Base-by-base conservation (phyloP, 1,140 invertebrate genomes). In the Drosophila tropicalis region DNA sequence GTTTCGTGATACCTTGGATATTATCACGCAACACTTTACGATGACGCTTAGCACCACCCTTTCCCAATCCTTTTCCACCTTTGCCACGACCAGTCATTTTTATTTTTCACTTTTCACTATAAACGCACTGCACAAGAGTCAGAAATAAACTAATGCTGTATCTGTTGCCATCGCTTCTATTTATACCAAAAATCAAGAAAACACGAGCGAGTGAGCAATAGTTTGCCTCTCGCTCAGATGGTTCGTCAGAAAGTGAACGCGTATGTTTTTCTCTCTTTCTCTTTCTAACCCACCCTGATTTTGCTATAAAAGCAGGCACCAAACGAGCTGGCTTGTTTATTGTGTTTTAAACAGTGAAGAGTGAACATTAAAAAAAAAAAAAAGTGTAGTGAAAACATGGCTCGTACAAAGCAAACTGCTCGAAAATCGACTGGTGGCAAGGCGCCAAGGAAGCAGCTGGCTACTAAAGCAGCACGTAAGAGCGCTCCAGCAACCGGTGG, bases 1-100 rank as follows among this genome's bases (percentile, higher is more conserved):
- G 92, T 74, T 92, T 92, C 39, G 92, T 92, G n/a, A 96, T 96
- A 78, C 95, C 95, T 95, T 95, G 94, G 93, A 96, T 96, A 91
- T 96, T 96, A 92, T 96, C 96, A 85, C 94, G 93, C 25, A 95
- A 86, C 12, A 95, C 94, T 89, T 95, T 95, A 51, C 95, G 93
- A 92, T 96, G 95, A 79, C 95, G 94, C 91, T 95, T 95, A 61
- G 95, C 95, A 22, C 95, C 95, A 73, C 95, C 94, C 90, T 95
- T 95, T 70, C 94, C 95, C 54, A 95, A 91, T 70, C 95, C 94
- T 92, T 95, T 95, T 12, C 94, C 95, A 79, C 94, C 94, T 90
- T 95, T 95, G 39, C 95, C 95, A 64, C 94, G 93, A 61, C 94
- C 94, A 84, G 94, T 94, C 94, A 95, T 95, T 32, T 71, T 76